Percentiles rank a stretch among this genome's conserved stretches.
phyloP scores from a whole-genome alignment of 2,888 invertebrate species.

The Rhingia rostrata region DNA sequence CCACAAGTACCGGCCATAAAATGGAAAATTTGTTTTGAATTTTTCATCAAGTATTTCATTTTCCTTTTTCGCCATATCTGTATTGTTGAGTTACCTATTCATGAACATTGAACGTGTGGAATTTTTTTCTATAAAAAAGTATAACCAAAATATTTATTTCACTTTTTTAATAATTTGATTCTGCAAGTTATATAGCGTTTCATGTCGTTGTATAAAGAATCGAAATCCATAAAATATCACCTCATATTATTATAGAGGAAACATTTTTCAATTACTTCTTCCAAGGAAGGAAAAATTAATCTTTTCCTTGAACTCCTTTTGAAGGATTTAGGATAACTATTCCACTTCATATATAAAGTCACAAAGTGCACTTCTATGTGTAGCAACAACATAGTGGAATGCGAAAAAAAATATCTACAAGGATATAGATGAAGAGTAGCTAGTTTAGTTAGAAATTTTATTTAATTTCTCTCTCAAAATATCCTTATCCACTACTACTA shows the following conservation, averaged over 20 bases:
- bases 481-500: conserved; percentile 31
- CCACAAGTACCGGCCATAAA: conserved; percentile 69
- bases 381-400: too few species aligned
- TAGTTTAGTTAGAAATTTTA: too few species aligned
- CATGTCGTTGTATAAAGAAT: too few species aligned
- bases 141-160: background rate
- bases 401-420: too few species aligned
- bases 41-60: conserved; percentile 61
- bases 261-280: conserved; percentile 59
- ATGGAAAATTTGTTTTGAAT: conserved; percentile 71
- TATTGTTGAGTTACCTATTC: background rate
- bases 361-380: too few species aligned
- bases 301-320: too few species aligned
- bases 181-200: too few species aligned
- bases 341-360: too few species aligned
- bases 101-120: background rate
- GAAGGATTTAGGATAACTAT: too few species aligned
- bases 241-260: conserved; percentile 42
- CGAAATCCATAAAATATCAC: conserved; percentile 34
- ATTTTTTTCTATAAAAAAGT: background rate
- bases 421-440: too few species aligned
- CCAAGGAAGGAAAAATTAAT: background rate
- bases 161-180: too few species aligned
- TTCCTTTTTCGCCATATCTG: conserved; percentile 13
- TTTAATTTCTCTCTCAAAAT: too few species aligned